Percentiles rank a stretch among this genome's conserved stretches.
These are phyloP conservation scores for Chaetogeoica ovagalla DNA, from an alignment of 2,888 invertebrate species.

Conservation along the genomic window DNA sequence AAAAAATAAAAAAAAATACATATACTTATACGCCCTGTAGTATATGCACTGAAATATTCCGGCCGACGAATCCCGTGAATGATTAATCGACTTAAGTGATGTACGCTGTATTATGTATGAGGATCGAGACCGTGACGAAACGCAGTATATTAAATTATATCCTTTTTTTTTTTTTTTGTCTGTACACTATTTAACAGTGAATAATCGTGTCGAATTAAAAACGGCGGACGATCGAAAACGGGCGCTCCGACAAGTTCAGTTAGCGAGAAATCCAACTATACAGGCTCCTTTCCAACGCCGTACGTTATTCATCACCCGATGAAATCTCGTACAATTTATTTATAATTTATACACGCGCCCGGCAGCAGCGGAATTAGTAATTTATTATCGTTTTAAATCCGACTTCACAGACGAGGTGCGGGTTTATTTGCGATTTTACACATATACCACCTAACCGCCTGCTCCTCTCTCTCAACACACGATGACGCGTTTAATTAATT, in stretches of 20 bases:
- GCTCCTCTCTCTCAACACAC: too few species aligned
- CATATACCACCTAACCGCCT: not conserved
- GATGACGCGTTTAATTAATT: too few species aligned
- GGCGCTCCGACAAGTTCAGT: constrained; percentile 19
- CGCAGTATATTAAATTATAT: not conserved
- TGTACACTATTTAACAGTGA: constrained; percentile 34
- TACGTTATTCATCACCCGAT: constrained; percentile 27
- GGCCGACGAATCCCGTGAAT: constrained; percentile 1
- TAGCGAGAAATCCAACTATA: constrained; percentile 2
- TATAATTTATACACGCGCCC: too few species aligned
- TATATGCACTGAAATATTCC: not conserved
- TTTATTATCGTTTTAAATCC: constrained; percentile 33
- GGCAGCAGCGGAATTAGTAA: not conserved
- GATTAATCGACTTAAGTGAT: constrained; percentile 36
- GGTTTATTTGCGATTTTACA: constrained; percentile 19
- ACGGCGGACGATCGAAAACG: constrained; percentile 35
- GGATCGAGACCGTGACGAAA: constrained; percentile 20
- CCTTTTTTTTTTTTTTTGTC: not conserved
- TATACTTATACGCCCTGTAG: too few species aligned
- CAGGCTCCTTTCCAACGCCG: not conserved
- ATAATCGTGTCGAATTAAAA: constrained; percentile 48
- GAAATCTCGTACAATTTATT: not conserved
- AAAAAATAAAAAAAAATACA: too few species aligned
- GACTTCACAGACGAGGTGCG: not conserved
- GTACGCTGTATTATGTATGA: not conserved